These are phyloP conservation scores for Zaprionus bogoriensis DNA, from an alignment of 2,888 invertebrate genomes.

Conservation along the genomic window DNA sequence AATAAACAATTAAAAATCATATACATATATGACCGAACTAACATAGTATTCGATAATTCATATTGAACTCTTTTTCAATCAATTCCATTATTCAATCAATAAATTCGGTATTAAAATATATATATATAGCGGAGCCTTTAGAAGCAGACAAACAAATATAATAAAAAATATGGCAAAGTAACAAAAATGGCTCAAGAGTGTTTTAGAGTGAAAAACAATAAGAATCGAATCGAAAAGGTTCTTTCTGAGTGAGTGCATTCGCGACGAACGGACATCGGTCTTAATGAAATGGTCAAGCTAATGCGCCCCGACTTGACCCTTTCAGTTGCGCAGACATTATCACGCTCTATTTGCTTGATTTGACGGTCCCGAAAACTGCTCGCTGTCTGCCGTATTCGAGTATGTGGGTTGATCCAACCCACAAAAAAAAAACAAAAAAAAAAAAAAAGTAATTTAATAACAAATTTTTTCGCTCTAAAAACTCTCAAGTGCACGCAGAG, in stretches of 20 bases:
- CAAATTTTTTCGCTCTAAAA: constrained; percentile 80
- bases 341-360: constrained; percentile 1
- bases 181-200: constrained; percentile 72
- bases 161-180: constrained; percentile 74
- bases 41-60: no score
- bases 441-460: constrained; percentile 46
- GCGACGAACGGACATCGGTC: no score
- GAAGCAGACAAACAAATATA: constrained; percentile 73
- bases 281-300: background rate
- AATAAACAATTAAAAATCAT: no score
- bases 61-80: no score
- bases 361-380: constrained; percentile 44
- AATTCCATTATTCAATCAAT: no score
- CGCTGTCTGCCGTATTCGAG: no score
- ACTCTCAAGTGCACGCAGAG: constrained; percentile 78
- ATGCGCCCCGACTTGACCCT: background rate
- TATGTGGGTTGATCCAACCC: no score
- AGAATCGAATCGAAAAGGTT: background rate
- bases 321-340: background rate
- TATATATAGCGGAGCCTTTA: constrained; percentile 14
- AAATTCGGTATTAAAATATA: background rate
- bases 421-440: background rate
- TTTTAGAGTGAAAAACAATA: constrained; percentile 76
- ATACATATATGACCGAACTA: no score
- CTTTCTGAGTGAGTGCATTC: no score